Conservation (phyloP, 2,888 invertebrate species). For the Tiphia femorata region DNA sequence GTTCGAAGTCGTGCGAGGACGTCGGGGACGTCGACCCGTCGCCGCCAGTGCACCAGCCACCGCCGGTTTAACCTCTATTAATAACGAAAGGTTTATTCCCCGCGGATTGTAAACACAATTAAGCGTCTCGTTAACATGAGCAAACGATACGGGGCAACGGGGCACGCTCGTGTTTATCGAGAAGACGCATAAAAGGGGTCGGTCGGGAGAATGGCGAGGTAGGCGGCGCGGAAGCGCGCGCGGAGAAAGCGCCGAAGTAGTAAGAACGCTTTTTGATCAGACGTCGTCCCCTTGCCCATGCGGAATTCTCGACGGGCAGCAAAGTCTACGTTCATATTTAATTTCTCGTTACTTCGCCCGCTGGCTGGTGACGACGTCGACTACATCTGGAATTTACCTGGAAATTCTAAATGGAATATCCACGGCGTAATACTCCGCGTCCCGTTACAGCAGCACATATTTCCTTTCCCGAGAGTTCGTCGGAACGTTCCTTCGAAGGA, state of each 20-base stretch:
- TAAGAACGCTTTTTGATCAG: slow-evolving; percentile 41
- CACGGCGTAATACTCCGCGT: too few species aligned
- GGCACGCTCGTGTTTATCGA: background rate
- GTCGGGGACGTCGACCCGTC: too few species aligned
- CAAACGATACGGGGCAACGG: slow-evolving; percentile 36
- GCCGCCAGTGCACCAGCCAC: too few species aligned
- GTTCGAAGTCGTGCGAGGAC: too few species aligned
- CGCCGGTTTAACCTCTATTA: slow-evolving; percentile 18
- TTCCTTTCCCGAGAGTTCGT: too few species aligned
- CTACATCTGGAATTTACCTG: background rate
- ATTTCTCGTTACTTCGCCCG: slow-evolving; percentile 13
- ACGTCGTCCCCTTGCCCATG: slow-evolving; percentile 19
- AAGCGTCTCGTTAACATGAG: slow-evolving; percentile 56
- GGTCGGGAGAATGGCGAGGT: slow-evolving; percentile 12
- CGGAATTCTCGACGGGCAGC: slow-evolving; percentile 8
- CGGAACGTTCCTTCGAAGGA: too few species aligned
- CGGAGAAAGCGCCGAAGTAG: too few species aligned
- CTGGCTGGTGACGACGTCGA: background rate
- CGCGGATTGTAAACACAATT: slow-evolving; percentile 58
- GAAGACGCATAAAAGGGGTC: slow-evolving; percentile 17
- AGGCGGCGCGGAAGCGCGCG: slow-evolving; percentile 15
- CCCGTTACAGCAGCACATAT: too few species aligned
- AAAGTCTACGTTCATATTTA: slow-evolving; percentile 38
- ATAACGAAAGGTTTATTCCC: slow-evolving; percentile 48
- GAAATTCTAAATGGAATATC: slow-evolving; percentile 1